Evolutionary conservation across 2,113 vertebrate species (phyloP), one percentile per base, ranked within the genome.

Genomic region (Chaetorhynchus papuensis): DNA sequence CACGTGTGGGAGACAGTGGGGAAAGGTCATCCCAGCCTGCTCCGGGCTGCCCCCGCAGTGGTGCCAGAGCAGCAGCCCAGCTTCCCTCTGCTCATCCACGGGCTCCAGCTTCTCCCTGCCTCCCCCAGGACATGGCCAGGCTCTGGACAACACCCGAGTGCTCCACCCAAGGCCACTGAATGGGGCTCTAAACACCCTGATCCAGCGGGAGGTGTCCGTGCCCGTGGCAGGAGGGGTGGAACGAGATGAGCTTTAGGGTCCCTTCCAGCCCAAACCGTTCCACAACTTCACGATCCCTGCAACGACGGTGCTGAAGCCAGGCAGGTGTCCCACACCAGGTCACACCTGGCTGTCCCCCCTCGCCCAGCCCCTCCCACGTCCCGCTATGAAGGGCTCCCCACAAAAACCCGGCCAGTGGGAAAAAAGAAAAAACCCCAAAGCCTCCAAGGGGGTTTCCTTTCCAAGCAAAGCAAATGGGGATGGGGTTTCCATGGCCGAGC

Each of bases 271-370:
- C 41, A 23, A 61, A 56, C 15, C 35, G 1, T 9, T 28, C 63
- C 33, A 7, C 1, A 26, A 1, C 4, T 16, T 33, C 27, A 13
- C 27, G 35, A 11, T 8, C 20, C 10, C 50, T 57, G 49, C 41
- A 33, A 2, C 0, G 4, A 7, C 0, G 1, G 23, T 4, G 26
- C 11, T 2, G 7, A 26, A 13, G 22, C 11, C 19, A 0, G 0
- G 52, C 37, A 52, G 14, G 28, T 23, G 27, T 45, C 41, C 33
- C 23, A 50, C 42, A 17, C 37, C 1, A 0, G 11, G 5, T 15
- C 4, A 4, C 24, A 8, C 13, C 27, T 50, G 17, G 13, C 30
- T 19, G 14, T 27, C 30, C 60, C 50, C 16, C 5, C 44, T 57
- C 39, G 26, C 49, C 60, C 66, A 31, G 30, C 54, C 27, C 53